Percentiles rank a stretch among this genome's conserved stretches.
Conservation (phyloP, 2,113 vertebrate species). For the Macquaria ambigua region DNA sequence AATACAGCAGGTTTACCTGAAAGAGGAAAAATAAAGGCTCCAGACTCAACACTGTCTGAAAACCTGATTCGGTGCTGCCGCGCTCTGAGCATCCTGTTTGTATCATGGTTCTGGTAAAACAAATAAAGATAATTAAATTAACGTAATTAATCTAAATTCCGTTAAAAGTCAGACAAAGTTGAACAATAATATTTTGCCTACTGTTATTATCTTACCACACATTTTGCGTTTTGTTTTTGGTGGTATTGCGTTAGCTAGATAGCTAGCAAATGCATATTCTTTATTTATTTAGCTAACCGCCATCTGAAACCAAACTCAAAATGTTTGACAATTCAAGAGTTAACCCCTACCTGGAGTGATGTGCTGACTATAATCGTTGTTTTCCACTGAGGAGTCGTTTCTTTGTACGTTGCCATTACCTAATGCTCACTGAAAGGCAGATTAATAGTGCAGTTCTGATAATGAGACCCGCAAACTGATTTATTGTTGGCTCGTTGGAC, state of each 20-base stretch:
- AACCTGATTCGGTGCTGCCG: slow-evolving; percentile 90
- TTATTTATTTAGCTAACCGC: neutral
- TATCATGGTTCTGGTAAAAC: slow-evolving; percentile 84
- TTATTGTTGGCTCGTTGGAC: no score
- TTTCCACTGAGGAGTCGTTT: slow-evolving; percentile 80
- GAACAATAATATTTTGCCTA: neutral
- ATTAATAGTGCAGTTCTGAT: neutral
- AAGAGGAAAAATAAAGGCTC: slow-evolving; percentile 90
- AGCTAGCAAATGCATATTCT: neutral
- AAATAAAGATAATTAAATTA: neutral
- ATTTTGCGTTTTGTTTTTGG: no score
- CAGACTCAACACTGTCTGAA: slow-evolving; percentile 88
- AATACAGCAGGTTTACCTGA: slow-evolving; percentile 85
- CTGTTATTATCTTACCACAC: neutral
- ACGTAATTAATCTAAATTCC: neutral
- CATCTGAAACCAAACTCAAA: neutral
- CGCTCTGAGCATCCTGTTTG: slow-evolving; percentile 79
- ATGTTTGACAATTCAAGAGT: neutral
- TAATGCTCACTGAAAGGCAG: accelerated
- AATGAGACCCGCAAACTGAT: neutral
- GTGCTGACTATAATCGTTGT: slow-evolving; percentile 91
- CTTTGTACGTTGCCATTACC: slow-evolving; percentile 36
- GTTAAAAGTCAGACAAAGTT: no score
- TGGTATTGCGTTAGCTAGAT: neutral
- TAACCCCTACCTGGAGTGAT: slow-evolving; percentile 85